Evolutionary conservation across 2,888 invertebrate genomes (phyloP).

Genomic region (Cephus pulcher): DNA sequence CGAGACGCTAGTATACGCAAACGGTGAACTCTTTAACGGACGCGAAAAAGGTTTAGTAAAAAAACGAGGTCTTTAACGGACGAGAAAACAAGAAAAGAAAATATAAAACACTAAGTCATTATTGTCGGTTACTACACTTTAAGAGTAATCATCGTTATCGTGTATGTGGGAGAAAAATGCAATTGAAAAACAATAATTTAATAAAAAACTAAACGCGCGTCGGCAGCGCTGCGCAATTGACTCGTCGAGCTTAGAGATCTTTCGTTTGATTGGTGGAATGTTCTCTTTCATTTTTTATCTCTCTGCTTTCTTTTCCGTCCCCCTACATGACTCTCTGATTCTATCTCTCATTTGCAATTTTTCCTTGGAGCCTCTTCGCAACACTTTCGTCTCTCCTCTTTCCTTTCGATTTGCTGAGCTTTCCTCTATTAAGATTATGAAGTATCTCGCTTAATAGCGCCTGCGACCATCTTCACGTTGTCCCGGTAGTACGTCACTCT

Average conservation of each 20-base stretch:
- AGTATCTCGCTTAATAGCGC: neutral
- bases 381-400: constrained; percentile 23
- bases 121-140: constrained; percentile 10
- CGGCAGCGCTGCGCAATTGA: constrained; percentile 31
- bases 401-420: constrained; percentile 11
- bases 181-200: constrained; percentile 36
- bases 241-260: constrained; percentile 24
- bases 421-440: too few species aligned
- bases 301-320: constrained; percentile 4
- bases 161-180: constrained; percentile 14
- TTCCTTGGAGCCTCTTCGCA: constrained; percentile 25
- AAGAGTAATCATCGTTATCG: constrained; percentile 16
- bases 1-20: neutral
- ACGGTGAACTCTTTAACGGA: neutral
- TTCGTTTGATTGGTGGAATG: constrained; percentile 48
- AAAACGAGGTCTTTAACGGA: neutral
- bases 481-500: constrained; percentile 19
- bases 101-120: constrained; percentile 14
- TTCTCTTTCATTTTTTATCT: constrained; percentile 30
- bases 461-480: constrained; percentile 1
- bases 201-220: constrained; percentile 41
- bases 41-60: constrained; percentile 4
- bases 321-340: neutral
- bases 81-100: constrained; percentile 5
- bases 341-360: constrained; percentile 25